These are phyloP conservation scores for Xiphydria camelus DNA, from an alignment of 2,888 invertebrate genomes.

Conservation along the genomic window DNA sequence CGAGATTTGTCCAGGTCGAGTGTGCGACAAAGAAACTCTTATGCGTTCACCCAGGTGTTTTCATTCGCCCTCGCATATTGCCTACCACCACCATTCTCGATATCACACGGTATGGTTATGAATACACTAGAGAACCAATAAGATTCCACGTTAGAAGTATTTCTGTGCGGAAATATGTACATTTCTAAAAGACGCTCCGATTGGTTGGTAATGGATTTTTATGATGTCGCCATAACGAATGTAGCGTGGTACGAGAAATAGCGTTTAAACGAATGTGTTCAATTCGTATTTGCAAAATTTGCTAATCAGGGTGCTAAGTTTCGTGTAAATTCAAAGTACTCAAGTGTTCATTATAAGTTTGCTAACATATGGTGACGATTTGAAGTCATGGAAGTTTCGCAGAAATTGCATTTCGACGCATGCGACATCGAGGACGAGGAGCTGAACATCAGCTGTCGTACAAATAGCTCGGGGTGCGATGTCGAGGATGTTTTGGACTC, in stretches of 20 bases:
- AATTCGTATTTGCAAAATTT: constrained; percentile 16
- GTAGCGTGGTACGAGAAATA: constrained; percentile 35
- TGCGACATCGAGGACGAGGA: constrained; percentile 60
- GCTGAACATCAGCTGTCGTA: constrained; percentile 61
- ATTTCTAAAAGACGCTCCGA: constrained; percentile 17
- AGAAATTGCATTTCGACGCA: constrained; percentile 51
- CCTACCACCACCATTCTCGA: too few species aligned
- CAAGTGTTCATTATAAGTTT: constrained; percentile 6
- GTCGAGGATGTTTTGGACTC: constrained; percentile 68
- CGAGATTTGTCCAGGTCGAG: too few species aligned
- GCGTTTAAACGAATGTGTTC: constrained; percentile 41
- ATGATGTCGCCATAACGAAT: constrained; percentile 44
- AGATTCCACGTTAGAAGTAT: constrained; percentile 14
- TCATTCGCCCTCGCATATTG: too few species aligned
- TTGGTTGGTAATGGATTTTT: constrained; percentile 32
- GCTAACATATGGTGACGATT: constrained; percentile 29
- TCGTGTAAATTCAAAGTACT: constrained; percentile 5
- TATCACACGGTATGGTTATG: too few species aligned
- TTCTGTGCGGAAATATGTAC: constrained; percentile 2
- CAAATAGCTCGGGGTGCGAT: constrained; percentile 64
- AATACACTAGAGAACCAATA: constrained; percentile 38
- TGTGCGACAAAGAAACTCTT: too few species aligned
- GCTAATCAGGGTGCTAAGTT: constrained; percentile 21
- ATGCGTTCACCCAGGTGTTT: too few species aligned
- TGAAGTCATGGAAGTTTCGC: constrained; percentile 48